phyloP scores from a whole-genome alignment of 2,888 invertebrate genomes.

The Plagodis dolabraria region DNA sequence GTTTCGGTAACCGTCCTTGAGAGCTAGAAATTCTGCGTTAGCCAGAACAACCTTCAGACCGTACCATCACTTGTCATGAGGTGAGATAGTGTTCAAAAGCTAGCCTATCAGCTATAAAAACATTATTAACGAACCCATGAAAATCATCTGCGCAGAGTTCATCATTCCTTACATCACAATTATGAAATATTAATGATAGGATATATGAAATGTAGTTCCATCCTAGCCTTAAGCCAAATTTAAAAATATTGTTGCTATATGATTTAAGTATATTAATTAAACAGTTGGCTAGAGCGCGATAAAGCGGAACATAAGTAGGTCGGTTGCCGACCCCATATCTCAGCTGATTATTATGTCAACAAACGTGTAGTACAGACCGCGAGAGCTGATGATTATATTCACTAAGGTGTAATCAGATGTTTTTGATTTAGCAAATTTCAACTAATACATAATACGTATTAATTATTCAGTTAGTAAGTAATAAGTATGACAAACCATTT shows the following conservation, averaged over 20 bases:
- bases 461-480: not conserved
- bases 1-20: too few relatives aligned
- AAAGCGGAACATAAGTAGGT: slow-evolving; percentile 39
- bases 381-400: slow-evolving; percentile 12
- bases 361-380: slow-evolving; percentile 23
- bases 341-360: slow-evolving; percentile 53
- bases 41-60: too few relatives aligned
- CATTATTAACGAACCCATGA: too few relatives aligned
- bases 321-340: slow-evolving; percentile 54
- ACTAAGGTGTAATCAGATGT: slow-evolving; percentile 8
- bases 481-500: not conserved
- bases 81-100: too few relatives aligned
- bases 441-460: too few relatives aligned
- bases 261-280: slow-evolving; percentile 27
- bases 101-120: too few relatives aligned
- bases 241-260: slow-evolving; percentile 3
- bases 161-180: too few relatives aligned
- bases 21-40: too few relatives aligned
- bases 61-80: too few relatives aligned
- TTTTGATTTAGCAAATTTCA: not conserved
- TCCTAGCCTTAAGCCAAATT: not conserved
- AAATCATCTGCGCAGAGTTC: too few relatives aligned
- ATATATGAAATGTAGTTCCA: too few relatives aligned
- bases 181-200: too few relatives aligned
- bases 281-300: slow-evolving; percentile 30